Percentiles rank a stretch among this genome's conserved stretches.
Conservation (phyloP, 2,888 invertebrate genomes). For the Bhutanitis thaidina region DNA sequence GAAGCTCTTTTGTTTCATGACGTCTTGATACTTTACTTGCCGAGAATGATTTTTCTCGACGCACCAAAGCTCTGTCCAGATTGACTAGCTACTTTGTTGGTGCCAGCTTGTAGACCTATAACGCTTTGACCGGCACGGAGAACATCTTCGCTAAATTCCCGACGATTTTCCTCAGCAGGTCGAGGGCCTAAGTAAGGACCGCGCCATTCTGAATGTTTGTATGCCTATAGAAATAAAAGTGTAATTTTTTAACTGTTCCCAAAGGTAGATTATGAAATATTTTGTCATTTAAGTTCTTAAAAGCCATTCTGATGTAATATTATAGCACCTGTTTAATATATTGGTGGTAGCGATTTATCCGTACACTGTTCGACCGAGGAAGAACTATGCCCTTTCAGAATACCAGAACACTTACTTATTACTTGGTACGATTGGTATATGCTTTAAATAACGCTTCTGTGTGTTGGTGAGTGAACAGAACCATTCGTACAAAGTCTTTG, state of each 20-base stretch:
- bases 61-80: constrained; percentile 94
- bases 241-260: not conserved
- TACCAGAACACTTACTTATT: no score
- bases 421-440: no score
- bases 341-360: no score
- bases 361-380: no score
- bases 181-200: constrained; percentile 91
- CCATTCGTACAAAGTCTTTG: no score
- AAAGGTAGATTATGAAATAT: no score
- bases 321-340: no score
- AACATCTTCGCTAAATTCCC: constrained; percentile 90
- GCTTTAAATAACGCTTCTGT: no score
- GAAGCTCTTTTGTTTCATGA: constrained; percentile 11
- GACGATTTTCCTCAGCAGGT: constrained; percentile 90
- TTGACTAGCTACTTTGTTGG: constrained; percentile 91
- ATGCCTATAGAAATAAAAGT: constrained; percentile 70
- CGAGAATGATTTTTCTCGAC: constrained; percentile 88
- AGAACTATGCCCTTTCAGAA: no score
- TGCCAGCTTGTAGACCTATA: constrained; percentile 93
- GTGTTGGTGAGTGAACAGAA: no score
- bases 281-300: no score
- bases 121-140: constrained; percentile 90
- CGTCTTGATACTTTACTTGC: constrained; percentile 74
- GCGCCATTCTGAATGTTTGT: constrained; percentile 91
- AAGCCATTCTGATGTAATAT: no score